Conservation (phyloP, 2,888 invertebrate genomes). For the Leistus spinibarbis region DNA sequence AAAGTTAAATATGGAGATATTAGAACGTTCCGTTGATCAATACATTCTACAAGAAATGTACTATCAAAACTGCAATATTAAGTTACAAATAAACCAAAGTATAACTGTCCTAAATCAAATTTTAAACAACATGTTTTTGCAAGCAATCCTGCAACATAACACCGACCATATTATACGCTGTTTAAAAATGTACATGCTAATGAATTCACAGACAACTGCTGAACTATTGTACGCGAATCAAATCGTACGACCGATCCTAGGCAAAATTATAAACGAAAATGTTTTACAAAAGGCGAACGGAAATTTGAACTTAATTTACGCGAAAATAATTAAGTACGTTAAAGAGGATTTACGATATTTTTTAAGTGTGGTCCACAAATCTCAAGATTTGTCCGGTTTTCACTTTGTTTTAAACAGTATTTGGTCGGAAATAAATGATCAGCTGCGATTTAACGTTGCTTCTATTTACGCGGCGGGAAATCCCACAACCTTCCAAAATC, state of each 20-base stretch:
- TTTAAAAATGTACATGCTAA: constrained; percentile 36
- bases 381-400: constrained; percentile 25
- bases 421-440: constrained; percentile 26
- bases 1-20: constrained; percentile 28
- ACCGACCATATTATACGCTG: constrained; percentile 23
- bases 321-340: constrained; percentile 19
- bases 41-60: constrained; percentile 35
- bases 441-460: constrained; percentile 20
- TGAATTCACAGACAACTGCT: constrained; percentile 17
- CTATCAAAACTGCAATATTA: constrained; percentile 31
- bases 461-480: constrained; percentile 35
- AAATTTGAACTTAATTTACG: constrained; percentile 16
- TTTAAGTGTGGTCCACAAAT: constrained; percentile 23
- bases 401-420: constrained; percentile 28
- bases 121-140: constrained; percentile 27
- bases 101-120: constrained; percentile 26
- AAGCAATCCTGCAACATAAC: constrained; percentile 20
- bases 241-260: constrained; percentile 17
- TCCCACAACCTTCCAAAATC: constrained; percentile 21
- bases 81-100: constrained; percentile 18
- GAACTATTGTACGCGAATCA: constrained; percentile 19
- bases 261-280: constrained; percentile 29
- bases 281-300: constrained; percentile 13
- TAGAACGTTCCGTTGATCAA: constrained; percentile 33
- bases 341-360: constrained; percentile 22